These are phyloP conservation scores for Malurus leucopterus DNA, from an alignment of 2,797 vertebrate species.

Conservation along the genomic window DNA sequence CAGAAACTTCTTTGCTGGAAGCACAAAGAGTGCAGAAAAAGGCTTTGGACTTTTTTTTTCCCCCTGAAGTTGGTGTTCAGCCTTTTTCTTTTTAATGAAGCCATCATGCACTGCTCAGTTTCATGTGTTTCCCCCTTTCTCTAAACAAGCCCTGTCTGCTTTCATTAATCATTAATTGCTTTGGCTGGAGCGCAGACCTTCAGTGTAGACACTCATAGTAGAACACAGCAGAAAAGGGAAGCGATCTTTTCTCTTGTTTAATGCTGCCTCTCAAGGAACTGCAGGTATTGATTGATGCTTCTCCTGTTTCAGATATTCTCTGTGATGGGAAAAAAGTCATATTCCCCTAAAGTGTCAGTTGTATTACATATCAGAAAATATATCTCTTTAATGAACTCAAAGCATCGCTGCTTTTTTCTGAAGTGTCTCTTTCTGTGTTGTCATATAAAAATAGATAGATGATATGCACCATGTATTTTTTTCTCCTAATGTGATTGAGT, in stretches of 20 bases:
- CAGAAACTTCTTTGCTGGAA: not conserved
- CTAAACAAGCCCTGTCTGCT: not conserved
- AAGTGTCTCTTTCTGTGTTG: not conserved
- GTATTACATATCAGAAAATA: not conserved
- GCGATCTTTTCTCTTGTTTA: not conserved
- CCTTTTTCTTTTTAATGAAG: not conserved
- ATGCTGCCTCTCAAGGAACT: not conserved
- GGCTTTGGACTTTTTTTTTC: not conserved
- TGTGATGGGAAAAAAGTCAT: not conserved
- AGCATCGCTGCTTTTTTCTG: not conserved
- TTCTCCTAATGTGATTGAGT: not conserved
- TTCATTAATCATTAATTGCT: conserved; percentile 34
- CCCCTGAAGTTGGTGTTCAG: accelerated
- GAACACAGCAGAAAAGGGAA: not conserved
- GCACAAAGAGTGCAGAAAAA: not conserved
- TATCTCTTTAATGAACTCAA: not conserved
- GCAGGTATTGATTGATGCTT: conserved; percentile 29
- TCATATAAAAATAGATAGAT: not conserved
- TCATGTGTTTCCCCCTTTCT: not conserved
- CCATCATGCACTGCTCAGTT: not conserved
- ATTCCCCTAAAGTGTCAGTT: not conserved
- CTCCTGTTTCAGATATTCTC: conserved; percentile 26
- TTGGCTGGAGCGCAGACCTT: not conserved
- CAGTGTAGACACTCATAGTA: not conserved
- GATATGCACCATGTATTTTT: not conserved